Base-by-base conservation (phyloP, 2,113 vertebrate species). In the Eurypyga helias region DNA sequence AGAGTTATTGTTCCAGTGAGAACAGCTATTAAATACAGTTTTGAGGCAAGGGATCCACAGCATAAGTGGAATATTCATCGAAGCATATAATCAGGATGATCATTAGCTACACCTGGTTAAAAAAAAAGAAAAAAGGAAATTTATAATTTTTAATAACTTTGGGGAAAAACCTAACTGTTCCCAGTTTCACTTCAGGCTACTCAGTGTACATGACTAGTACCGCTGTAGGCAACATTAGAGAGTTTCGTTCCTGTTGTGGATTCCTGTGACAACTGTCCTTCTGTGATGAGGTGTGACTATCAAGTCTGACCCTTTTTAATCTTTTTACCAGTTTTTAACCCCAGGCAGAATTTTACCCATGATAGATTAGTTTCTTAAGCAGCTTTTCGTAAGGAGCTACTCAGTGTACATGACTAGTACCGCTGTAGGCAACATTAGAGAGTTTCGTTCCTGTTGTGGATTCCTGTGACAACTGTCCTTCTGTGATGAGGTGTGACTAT, bases 281-380 rank as follows among this genome's bases (percentile, higher is more conserved):
- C n/a, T 54, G 11, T 66, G 66, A 45, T 54, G 21, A 95, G 90
- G 89, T 54, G 13, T 69, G 13, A 20, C 64, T 76, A 28, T 45
- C 20, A 71, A 31, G 6, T 10, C 34, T 78, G 33, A 7, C 14
- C 25, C 14, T 57, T 67, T 71, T 67, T 60, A 46, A 41, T 67
- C 43, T 89, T 95, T 89, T 89, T 24, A 69, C 52, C 49, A 61
- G 19, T 88, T 93, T 92, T 94, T 81, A 90, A 91, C 85, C 51
- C 17, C 36, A 71, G 88, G 88, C 67, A 90, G 64, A 78, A 81
- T 34, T 76, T 90, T n/a, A 41, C 38, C 34, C 11, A 15, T 28
- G 83, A 52, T 1, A 60, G 14, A 87, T 55, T 36, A 29, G 6
- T 78, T 88, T 55, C 67, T 92, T 78, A 87, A 73, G 60, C 51